phyloP scores from a whole-genome alignment of 2,797 vertebrate species.

The Pseudopleuronectes americanus region DNA sequence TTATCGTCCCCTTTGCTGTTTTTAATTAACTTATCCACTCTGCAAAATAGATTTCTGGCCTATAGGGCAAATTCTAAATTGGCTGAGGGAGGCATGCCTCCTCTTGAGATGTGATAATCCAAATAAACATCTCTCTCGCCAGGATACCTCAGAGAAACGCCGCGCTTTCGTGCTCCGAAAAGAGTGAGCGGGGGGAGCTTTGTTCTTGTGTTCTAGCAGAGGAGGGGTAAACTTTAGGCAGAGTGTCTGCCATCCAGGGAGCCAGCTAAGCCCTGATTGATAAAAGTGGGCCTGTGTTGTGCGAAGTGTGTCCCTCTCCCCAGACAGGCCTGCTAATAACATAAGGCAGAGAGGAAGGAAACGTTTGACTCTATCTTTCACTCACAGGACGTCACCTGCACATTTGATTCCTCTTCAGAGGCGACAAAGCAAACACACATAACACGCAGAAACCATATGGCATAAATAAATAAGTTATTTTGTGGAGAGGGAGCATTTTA shows the following conservation, averaged over 20 bases:
- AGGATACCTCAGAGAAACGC: slow-evolving; percentile 57
- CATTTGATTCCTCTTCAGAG: slow-evolving; percentile 48
- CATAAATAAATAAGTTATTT: slow-evolving; percentile 52
- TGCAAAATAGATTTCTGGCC: slow-evolving; percentile 60
- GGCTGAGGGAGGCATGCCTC: slow-evolving; percentile 55
- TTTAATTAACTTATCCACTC: slow-evolving; percentile 76
- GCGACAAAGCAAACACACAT: slow-evolving; percentile 32
- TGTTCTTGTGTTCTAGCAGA: slow-evolving; percentile 47
- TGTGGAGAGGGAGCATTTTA: slow-evolving; percentile 10
- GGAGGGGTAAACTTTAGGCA: slow-evolving; percentile 47
- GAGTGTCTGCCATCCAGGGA: slow-evolving; percentile 46
- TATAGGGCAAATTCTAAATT: slow-evolving; percentile 67
- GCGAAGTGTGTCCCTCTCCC: slow-evolving; percentile 62
- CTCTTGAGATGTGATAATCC: slow-evolving; percentile 67
- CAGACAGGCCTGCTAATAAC: slow-evolving; percentile 54
- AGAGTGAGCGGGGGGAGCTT: slow-evolving; percentile 22
- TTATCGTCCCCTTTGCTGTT: slow-evolving; percentile 62
- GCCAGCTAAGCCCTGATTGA: slow-evolving; percentile 50
- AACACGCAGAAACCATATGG: slow-evolving; percentile 41
- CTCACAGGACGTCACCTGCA: slow-evolving; percentile 48
- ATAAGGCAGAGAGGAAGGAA: slow-evolving; percentile 49
- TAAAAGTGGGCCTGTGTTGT: slow-evolving; percentile 52
- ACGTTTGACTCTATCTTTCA: slow-evolving; percentile 44
- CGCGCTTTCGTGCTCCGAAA: slow-evolving; percentile 13
- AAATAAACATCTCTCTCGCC: slow-evolving; percentile 66